Evolutionary conservation across 1,140 invertebrate genomes (phyloP), one percentile per base, ranked within the genome.

Genomic region (Triops longicaudatus): DNA sequence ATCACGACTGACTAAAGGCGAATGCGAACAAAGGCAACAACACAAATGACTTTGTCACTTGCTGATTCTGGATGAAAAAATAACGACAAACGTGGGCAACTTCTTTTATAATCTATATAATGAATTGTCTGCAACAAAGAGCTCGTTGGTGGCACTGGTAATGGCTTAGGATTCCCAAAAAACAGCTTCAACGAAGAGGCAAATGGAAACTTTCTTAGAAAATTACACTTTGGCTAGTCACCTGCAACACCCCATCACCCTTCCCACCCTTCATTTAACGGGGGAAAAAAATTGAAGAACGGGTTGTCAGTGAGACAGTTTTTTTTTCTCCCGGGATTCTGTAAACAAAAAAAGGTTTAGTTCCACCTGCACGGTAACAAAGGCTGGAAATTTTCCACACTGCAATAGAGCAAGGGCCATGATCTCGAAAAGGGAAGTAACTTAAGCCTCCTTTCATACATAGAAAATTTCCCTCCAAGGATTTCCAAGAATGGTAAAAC

Each of bases 41-140:
- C 50, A 63, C 50, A 63, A 63, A n/a, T 63, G 50, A 63, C 50
- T 63, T 63, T 63, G 50, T 63, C 50, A 63, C 22, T 63, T 63
- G 50, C 17, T 63, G 50, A 63, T 63, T 63, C 50, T 63, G 50
- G 17, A 10, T 22, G 50, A 63, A 63, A 63, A 63, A 22, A 22
- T 22, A 63, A 63, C 50, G 50, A 63, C 50, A 63, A 22, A 22
- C 50, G 14, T 63, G 14, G 50, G 17, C 50, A 63, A n/a, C 14
- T n/a, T 22, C 50, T 63, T 63, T 63, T 63, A 14, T 63, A 37
- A 37, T 37, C 31, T 37, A 37, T 10, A 63, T 63, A 63, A 22
- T 63, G 50, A 63, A 17, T 63, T 22, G 50, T 63, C 22, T 14
- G 22, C 9, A 22, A 63, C 22, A 63, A 63, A 63, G 50, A 10